Base-by-base conservation (phyloP, 1,140 invertebrate species). In the Popillia japonica region DNA sequence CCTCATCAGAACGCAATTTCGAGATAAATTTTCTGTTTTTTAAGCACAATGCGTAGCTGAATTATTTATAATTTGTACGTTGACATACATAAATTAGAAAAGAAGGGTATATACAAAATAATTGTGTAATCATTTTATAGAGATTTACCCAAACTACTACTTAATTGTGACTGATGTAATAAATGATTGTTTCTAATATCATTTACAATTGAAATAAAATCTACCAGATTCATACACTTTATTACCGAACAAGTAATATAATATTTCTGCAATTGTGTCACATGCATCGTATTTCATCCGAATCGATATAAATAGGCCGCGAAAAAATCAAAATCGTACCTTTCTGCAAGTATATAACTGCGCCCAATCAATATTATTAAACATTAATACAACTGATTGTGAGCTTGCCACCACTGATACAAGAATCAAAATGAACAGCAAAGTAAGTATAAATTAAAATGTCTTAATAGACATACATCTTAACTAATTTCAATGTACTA, bases 191-290 rank as follows among this genome's bases (percentile, higher is more conserved):
- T 64, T 64, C 6, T 6, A 55, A 23, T 68, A 68, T 68, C 61
- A 34, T 27, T 68, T 68, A 34, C 61, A 68, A 68, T 22, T 22
- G 22, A 27, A 7, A 68, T 27, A 68, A 2, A n/a, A 55, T n/a
- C 3, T 17, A 68, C 22, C 9, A 34, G 1, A 6, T 68, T 23
- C 20, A 68, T 23, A 27, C 22, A 34, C 22, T 34, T 4, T 34
- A 68, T 68, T 68, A 22, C 61, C 61, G 22, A 68, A 6, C 14
- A 68, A 22, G 61, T 68, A 68, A 68, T 4, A 68, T 68, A 68
- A 68, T 68, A 68, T 68, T 68, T 9, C 3, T 68, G 6, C 14
- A 68, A 68, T 68, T 68, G 7, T 68, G 27, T 68, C 61, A 23
- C 20, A 68, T 68, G 20, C 22, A 68, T 68, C 11, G 22, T 22